These are phyloP conservation scores for Cricetomys ansorgei DNA, from an alignment of 2,113 vertebrate species.

Conservation along the genomic window DNA sequence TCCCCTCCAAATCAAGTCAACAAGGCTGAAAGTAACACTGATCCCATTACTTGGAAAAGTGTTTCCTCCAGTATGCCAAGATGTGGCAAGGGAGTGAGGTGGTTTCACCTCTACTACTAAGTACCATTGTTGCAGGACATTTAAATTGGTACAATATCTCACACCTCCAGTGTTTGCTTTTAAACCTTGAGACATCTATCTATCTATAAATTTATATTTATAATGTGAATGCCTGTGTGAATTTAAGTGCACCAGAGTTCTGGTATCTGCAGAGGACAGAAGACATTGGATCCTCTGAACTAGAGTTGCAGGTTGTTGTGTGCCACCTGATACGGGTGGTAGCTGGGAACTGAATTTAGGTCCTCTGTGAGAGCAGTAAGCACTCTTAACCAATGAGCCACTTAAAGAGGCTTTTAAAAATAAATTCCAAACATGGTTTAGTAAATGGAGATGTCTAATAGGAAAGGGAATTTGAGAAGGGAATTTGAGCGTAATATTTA, in stretches of 20 bases:
- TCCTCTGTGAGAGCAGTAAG: neutral
- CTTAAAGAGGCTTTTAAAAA: neutral
- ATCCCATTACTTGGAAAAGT: conserved; percentile 14
- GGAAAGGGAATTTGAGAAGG: neutral
- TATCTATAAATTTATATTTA: neutral
- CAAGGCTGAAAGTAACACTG: neutral
- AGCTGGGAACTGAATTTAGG: neutral
- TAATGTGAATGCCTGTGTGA: neutral
- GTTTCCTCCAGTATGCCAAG: neutral
- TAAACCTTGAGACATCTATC: neutral
- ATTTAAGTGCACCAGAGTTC: neutral
- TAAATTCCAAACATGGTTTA: neutral
- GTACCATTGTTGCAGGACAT: neutral
- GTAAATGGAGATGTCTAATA: neutral
- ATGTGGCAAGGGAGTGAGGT: neutral
- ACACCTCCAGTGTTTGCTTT: neutral
- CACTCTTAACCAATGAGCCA: neutral
- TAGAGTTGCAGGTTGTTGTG: neutral
- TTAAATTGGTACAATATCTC: conserved; percentile 19
- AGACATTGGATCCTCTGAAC: neutral
- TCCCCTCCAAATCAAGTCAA: conserved; percentile 6
- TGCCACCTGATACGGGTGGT: neutral
- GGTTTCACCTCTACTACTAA: neutral
- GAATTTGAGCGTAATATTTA: conserved; percentile 7
- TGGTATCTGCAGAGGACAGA: neutral